Conservation (phyloP, 37 sponge, comb jelly and placozoan genomes). For the Amphimedon queenslandica region DNA sequence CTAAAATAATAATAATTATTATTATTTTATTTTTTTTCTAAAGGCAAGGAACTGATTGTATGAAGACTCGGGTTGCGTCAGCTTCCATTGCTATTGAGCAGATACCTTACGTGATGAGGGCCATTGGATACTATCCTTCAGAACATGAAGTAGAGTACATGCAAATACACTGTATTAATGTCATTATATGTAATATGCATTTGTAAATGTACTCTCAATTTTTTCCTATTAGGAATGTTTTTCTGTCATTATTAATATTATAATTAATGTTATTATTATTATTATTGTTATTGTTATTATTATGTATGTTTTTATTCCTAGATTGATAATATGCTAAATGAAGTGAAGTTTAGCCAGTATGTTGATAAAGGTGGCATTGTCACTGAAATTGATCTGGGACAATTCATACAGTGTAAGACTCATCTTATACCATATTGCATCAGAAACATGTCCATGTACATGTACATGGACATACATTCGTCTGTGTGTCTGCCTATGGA, state of each 20-base stretch:
- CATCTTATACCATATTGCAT: background rate
- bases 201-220: background rate
- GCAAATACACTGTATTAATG: background rate
- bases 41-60: constrained; percentile 77
- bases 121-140: constrained; percentile 95
- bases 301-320: constrained; percentile 13
- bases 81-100: constrained; percentile 70
- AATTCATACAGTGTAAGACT: constrained; percentile 72
- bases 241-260: too few species aligned
- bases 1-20: background rate
- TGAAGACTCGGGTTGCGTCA: constrained; percentile 59
- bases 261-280: too few species aligned
- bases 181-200: background rate
- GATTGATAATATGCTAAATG: constrained; percentile 93
- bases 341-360: constrained; percentile 94
- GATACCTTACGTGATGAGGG: constrained; percentile 92
- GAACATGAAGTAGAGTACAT: constrained; percentile 81
- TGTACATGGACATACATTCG: too few species aligned
- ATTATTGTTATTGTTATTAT: background rate
- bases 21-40: background rate
- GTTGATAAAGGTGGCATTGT: constrained; percentile 78
- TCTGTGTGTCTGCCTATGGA: too few species aligned
- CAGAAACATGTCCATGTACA: too few species aligned
- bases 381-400: constrained; percentile 68
- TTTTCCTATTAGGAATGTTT: constrained; percentile 1